Evolutionary conservation across 1,140 invertebrate genomes (phyloP).

Genomic region (Coptotermes formosanus): DNA sequence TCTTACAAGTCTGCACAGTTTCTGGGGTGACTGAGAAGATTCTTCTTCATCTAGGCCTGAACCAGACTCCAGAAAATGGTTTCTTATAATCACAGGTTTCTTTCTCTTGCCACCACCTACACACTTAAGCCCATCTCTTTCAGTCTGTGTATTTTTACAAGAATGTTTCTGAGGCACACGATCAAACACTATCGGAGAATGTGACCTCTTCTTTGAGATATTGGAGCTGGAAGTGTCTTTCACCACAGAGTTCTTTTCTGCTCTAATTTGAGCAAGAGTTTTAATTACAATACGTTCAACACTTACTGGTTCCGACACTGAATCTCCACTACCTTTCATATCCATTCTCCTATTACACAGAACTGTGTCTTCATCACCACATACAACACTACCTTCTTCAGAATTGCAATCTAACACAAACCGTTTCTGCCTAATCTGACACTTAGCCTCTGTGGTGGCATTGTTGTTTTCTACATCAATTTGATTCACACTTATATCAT

Average conservation of each 20-base stretch:
- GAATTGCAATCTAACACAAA: neutral
- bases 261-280: constrained; percentile 27
- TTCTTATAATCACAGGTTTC: neutral
- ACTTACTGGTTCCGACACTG: neutral
- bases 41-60: neutral
- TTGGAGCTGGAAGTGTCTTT: neutral
- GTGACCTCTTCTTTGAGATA: constrained; percentile 14
- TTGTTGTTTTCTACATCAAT: neutral
- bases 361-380: neutral
- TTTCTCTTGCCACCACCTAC: neutral
- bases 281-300: constrained; percentile 24
- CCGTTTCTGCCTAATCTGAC: neutral
- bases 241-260: constrained; percentile 23
- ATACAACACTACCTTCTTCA: neutral
- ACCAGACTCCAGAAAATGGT: neutral
- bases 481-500: neutral
- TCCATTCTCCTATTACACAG: neutral
- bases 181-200: constrained; percentile 30
- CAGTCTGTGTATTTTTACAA: neutral
- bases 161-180: neutral
- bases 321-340: neutral
- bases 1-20: neutral
- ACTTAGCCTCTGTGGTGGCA: neutral
- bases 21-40: neutral
- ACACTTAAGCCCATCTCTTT: neutral